These are phyloP conservation scores for Petrolisthes cinctipes DNA, from an alignment of 2,888 invertebrate genomes.

Conservation along the genomic window DNA sequence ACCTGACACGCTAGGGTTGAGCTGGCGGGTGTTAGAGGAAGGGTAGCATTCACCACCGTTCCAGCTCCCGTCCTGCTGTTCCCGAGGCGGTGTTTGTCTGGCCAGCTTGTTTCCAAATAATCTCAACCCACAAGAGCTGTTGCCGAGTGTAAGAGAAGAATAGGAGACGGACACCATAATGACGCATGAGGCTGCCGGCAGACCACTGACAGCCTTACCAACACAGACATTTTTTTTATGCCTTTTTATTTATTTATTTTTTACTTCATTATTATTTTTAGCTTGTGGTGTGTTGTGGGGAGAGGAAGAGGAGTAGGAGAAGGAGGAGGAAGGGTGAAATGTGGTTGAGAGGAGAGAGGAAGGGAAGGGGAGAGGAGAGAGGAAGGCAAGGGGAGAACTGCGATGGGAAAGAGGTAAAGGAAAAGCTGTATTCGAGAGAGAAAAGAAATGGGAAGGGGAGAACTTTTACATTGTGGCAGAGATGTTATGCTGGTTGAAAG, in stretches of 20 bases:
- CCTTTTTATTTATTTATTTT: background rate
- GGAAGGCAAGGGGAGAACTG: background rate
- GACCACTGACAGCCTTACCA: background rate
- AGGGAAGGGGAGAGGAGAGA: background rate
- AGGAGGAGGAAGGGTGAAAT: background rate
- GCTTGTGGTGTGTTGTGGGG: background rate
- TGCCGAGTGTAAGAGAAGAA: no score
- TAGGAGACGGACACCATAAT: no score
- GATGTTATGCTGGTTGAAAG: no score
- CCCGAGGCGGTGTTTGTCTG: constrained; percentile 4
- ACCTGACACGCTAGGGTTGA: constrained; percentile 6
- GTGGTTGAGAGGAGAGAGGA: background rate
- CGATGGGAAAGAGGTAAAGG: no score
- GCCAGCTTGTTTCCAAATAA: background rate
- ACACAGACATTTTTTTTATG: background rate
- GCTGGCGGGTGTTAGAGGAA: background rate
- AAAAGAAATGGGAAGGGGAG: no score
- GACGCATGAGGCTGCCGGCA: no score
- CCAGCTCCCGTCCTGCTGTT: constrained; percentile 3
- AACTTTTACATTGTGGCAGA: no score
- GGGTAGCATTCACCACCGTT: background rate
- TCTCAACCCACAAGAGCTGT: background rate
- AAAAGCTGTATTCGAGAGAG: no score
- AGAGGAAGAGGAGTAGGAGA: background rate
- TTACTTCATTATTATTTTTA: background rate